Evolutionary conservation across 2,113 vertebrate species (phyloP).

Genomic region (Archilochus colubris): DNA sequence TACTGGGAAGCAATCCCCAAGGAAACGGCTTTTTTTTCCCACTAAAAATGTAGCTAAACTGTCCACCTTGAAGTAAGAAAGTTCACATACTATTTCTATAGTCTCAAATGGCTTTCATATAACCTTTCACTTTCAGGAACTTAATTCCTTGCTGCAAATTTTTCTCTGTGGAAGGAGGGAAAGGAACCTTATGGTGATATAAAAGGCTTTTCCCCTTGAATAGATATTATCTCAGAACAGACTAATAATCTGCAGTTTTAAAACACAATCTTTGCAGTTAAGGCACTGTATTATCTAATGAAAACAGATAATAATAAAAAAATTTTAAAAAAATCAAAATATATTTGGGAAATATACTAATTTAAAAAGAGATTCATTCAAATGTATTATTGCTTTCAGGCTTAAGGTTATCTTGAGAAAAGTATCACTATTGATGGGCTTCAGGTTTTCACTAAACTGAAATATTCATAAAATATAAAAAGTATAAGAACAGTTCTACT

Average conservation of each 20-base stretch:
- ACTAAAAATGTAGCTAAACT: not conserved
- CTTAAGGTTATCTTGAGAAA: not conserved
- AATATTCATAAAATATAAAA: not conserved
- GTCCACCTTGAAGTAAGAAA: not conserved
- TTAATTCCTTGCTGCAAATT: not conserved
- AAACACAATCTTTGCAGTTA: not conserved
- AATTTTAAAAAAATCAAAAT: not conserved
- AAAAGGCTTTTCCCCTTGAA: not conserved
- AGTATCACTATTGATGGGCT: not conserved
- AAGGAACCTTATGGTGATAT: not conserved
- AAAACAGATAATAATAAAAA: not conserved
- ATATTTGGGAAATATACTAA: not conserved
- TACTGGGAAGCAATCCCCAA: not conserved
- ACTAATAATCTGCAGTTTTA: not conserved
- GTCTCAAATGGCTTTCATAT: not conserved
- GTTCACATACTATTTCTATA: not conserved
- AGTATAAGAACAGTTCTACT: not conserved
- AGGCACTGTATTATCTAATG: not conserved
- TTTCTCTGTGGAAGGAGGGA: not conserved
- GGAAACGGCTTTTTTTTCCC: not conserved
- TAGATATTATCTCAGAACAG: not conserved
- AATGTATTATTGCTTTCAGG: not conserved
- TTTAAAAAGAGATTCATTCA: not conserved
- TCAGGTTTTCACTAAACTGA: not conserved
- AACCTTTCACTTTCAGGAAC: not conserved